These are phyloP conservation scores for Mythimna albipuncta DNA, from an alignment of 2,888 invertebrate species.

Conservation along the genomic window DNA sequence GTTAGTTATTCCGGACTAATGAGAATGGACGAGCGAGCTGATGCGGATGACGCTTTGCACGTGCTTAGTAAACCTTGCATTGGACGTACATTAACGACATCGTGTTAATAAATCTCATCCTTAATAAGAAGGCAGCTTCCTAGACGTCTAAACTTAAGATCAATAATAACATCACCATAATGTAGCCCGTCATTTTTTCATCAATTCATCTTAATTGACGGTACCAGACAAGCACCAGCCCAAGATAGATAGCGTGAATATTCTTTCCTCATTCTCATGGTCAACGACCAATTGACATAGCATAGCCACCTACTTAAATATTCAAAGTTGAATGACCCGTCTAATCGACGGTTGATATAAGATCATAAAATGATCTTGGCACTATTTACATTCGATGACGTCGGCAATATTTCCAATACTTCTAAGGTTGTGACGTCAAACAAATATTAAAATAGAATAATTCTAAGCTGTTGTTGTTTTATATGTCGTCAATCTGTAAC, in stretches of 20 bases:
- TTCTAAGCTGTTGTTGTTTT: slow-evolving; percentile 14
- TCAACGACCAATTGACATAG: slow-evolving; percentile 68
- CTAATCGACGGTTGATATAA: slow-evolving; percentile 62
- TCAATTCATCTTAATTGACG: slow-evolving; percentile 25
- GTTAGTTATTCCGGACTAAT: slow-evolving; percentile 16
- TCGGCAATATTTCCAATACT: slow-evolving; percentile 44
- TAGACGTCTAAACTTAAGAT: neutral
- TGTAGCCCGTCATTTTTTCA: slow-evolving; percentile 12
- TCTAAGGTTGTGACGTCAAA: slow-evolving; percentile 21
- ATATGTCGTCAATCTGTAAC: slow-evolving; percentile 1
- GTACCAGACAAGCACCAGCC: slow-evolving; percentile 10
- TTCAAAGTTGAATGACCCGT: slow-evolving; percentile 69
- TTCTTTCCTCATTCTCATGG: slow-evolving; percentile 58
- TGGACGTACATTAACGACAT: neutral
- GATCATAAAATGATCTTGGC: slow-evolving; percentile 50
- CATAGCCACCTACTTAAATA: slow-evolving; percentile 66
- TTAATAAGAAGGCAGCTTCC: neutral
- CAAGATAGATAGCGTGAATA: slow-evolving; percentile 44
- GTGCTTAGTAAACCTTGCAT: slow-evolving; percentile 6
- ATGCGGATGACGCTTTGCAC: slow-evolving; percentile 28
- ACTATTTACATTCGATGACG: slow-evolving; percentile 46
- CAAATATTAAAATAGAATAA: slow-evolving; percentile 19
- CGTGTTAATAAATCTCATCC: slow-evolving; percentile 24
- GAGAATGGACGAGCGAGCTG: slow-evolving; percentile 6
- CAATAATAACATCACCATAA: slow-evolving; percentile 16